Percentiles rank a stretch among this genome's conserved stretches.
Evolutionary conservation across 2,797 vertebrate genomes (phyloP).

Genomic region (Crenichthys baileyi): DNA sequence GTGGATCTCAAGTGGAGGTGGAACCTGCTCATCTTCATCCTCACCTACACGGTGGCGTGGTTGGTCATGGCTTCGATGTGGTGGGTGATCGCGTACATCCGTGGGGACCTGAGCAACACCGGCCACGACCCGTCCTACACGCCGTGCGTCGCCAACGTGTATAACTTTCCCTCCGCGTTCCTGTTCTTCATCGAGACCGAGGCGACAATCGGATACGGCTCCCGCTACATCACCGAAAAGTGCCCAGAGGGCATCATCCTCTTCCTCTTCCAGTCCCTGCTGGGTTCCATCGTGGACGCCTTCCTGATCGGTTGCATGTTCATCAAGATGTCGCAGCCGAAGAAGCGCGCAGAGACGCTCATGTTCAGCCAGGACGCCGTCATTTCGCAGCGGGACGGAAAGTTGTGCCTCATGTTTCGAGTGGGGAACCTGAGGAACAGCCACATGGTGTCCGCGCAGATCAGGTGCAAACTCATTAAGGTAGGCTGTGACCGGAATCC

Average conservation of each 20-base stretch:
- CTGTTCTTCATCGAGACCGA: slow-evolving; percentile 93
- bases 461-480: slow-evolving; percentile 94
- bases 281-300: slow-evolving; percentile 91
- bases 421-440: slow-evolving; percentile 93
- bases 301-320: slow-evolving; percentile 96
- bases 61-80: slow-evolving; percentile 94
- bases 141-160: slow-evolving; percentile 91
- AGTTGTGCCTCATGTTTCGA: slow-evolving; percentile 92
- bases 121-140: slow-evolving; percentile 82
- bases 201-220: slow-evolving; percentile 91
- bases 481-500: slow-evolving; percentile 63
- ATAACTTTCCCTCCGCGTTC: slow-evolving; percentile 93
- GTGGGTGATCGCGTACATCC: slow-evolving; percentile 91
- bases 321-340: slow-evolving; percentile 96
- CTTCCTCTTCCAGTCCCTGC: slow-evolving; percentile 91
- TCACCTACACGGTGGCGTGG: slow-evolving; percentile 93
- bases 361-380: slow-evolving; percentile 92
- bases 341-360: slow-evolving; percentile 92
- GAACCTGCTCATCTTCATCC: slow-evolving; percentile 92
- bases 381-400: slow-evolving; percentile 89
- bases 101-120: slow-evolving; percentile 85
- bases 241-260: slow-evolving; percentile 91
- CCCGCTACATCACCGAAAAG: slow-evolving; percentile 91
- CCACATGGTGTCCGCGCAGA: slow-evolving; percentile 95
- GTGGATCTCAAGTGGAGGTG: slow-evolving; percentile 95